These are phyloP conservation scores for Atrichornis clamosus DNA, from an alignment of 2,113 vertebrate genomes.

Conservation along the genomic window DNA sequence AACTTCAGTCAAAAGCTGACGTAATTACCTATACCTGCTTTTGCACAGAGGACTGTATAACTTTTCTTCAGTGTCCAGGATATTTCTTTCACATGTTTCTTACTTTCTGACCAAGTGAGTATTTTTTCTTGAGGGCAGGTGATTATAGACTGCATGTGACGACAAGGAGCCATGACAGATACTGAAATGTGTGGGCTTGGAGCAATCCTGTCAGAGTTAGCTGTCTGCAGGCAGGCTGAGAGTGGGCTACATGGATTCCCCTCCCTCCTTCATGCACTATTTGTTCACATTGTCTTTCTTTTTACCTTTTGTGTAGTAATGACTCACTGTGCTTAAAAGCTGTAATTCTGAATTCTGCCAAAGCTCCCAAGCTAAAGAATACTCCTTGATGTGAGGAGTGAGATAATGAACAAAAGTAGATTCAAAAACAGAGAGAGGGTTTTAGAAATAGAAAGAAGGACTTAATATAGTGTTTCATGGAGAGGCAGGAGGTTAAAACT, in stretches of 20 bases:
- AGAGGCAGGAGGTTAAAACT: background rate
- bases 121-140: background rate
- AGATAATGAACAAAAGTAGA: background rate
- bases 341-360: background rate
- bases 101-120: background rate
- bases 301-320: conserved; percentile 7
- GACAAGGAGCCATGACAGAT: background rate
- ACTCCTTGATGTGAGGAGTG: background rate
- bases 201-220: background rate
- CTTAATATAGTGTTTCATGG: background rate
- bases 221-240: background rate
- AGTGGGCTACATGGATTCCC: background rate
- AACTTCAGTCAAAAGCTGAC: background rate
- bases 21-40: background rate
- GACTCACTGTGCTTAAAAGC: conserved; percentile 20
- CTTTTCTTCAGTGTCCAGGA: background rate
- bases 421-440: background rate
- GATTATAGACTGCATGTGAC: background rate
- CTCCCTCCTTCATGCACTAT: background rate
- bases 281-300: background rate
- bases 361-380: background rate
- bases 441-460: background rate
- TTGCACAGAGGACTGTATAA: background rate
- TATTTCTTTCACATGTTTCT: background rate
- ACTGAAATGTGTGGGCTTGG: background rate